Percentiles rank a stretch among this genome's conserved stretches.
Evolutionary conservation across 2,797 vertebrate species (phyloP).

Genomic region (Tadarida brasiliensis): DNA sequence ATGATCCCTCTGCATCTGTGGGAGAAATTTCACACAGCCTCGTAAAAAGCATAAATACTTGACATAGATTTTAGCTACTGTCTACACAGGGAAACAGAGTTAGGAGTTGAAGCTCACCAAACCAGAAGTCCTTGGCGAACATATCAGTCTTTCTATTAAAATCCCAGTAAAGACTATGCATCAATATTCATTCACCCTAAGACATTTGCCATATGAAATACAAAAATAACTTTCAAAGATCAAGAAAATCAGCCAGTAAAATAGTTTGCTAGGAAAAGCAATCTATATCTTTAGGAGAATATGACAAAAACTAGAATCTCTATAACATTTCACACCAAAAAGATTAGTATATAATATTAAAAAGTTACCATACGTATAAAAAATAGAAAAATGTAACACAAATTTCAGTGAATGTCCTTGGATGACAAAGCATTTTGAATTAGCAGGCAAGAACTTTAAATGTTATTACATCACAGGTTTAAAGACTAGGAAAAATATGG

Average conservation of each 20-base stretch:
- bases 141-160: not conserved
- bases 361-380: not conserved
- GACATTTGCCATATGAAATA: not conserved
- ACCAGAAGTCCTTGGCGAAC: not conserved
- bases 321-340: not conserved
- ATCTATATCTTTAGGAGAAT: not conserved
- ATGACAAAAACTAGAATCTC: not conserved
- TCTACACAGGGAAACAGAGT: not conserved
- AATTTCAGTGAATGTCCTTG: not conserved
- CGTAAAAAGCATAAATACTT: not conserved
- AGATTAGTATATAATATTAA: not conserved
- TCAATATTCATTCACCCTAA: not conserved
- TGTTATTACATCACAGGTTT: not conserved
- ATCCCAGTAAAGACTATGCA: not conserved
- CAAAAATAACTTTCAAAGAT: not conserved
- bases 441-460: not conserved
- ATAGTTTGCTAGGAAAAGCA: not conserved
- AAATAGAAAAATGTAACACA: not conserved
- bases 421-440: not conserved
- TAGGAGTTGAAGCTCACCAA: not conserved
- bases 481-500: not conserved
- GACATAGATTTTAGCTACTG: not conserved
- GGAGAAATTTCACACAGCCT: not conserved
- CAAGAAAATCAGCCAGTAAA: not conserved
- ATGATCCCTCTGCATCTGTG: not conserved